These are phyloP conservation scores for Ophion slaviceki DNA, from an alignment of 2,888 invertebrate genomes.

Conservation along the genomic window DNA sequence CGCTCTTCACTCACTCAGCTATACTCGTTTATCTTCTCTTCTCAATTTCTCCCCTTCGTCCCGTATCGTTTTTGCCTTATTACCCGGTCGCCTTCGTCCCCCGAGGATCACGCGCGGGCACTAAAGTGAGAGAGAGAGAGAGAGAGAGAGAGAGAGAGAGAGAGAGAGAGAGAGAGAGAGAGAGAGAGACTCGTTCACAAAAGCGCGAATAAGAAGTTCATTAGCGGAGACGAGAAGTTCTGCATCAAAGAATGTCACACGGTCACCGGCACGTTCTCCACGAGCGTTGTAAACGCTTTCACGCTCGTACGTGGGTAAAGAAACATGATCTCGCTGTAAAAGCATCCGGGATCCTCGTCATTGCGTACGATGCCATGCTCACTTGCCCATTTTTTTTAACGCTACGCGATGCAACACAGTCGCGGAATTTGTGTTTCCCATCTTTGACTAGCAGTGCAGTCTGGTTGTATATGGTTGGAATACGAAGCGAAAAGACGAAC, in stretches of 20 bases:
- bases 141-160: background rate
- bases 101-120: slow-evolving; percentile 1
- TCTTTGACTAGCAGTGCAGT: background rate
- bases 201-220: slow-evolving; percentile 65
- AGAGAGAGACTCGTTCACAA: slow-evolving; percentile 28
- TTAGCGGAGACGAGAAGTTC: slow-evolving; percentile 53
- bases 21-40: slow-evolving; percentile 23
- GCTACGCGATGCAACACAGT: background rate
- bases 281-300: slow-evolving; percentile 32
- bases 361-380: background rate
- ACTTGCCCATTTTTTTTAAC: background rate
- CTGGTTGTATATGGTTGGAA: too few relatives aligned
- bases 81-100: slow-evolving; percentile 9
- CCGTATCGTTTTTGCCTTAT: slow-evolving; percentile 30
- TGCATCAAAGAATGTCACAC: slow-evolving; percentile 67
- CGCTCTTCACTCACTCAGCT: background rate
- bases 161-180: background rate
- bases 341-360: slow-evolving; percentile 22
- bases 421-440: background rate
- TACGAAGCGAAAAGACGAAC: too few relatives aligned
- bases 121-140: background rate
- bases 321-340: slow-evolving; percentile 24
- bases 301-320: slow-evolving; percentile 31
- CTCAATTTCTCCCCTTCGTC: slow-evolving; percentile 24
- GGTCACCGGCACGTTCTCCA: slow-evolving; percentile 36